Percentiles rank a stretch among this genome's conserved stretches.
Evolutionary conservation across 1,140 invertebrate genomes (phyloP).

Genomic region (Drosophila asahinai): DNA sequence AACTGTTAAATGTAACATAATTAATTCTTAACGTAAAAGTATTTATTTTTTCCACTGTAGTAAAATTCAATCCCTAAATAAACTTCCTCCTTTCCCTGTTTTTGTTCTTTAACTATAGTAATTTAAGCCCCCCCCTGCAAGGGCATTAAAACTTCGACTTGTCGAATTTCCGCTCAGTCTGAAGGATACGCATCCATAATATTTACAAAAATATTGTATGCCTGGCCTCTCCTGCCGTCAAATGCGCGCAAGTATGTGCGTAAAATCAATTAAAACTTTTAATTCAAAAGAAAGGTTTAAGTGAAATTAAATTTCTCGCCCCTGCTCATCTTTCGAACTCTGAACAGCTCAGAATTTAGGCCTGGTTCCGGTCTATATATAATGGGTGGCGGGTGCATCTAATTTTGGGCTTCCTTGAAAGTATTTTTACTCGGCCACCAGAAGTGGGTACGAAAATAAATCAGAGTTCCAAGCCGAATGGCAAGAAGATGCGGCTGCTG

Average conservation of each 20-base stretch:
- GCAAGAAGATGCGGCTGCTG: too few relatives aligned
- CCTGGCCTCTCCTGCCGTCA: constrained; percentile 11
- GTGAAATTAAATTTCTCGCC: constrained; percentile 60
- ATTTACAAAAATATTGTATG: constrained; percentile 42
- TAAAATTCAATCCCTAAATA: too few relatives aligned
- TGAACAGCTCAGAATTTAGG: neutral
- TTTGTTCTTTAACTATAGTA: too few relatives aligned
- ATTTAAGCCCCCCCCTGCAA: neutral
- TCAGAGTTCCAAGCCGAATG: constrained; percentile 9
- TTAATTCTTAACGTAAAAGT: neutral
- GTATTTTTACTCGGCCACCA: constrained; percentile 8
- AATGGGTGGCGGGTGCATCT: neutral
- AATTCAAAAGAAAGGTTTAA: constrained; percentile 78
- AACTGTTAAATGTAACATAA: neutral
- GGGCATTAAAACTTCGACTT: constrained; percentile 2
- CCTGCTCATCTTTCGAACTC: constrained; percentile 8
- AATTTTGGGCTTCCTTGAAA: neutral
- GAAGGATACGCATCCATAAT: constrained; percentile 20
- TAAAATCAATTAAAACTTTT: constrained; percentile 78
- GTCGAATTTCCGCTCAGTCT: neutral
- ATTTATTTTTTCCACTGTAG: too few relatives aligned
- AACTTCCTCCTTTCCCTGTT: too few relatives aligned
- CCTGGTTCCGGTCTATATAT: too few relatives aligned
- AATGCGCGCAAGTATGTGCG: constrained; percentile 36
- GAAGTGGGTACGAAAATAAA: constrained; percentile 10